Conservation (phyloP, 2,888 invertebrate genomes). For the Tuta absoluta region DNA sequence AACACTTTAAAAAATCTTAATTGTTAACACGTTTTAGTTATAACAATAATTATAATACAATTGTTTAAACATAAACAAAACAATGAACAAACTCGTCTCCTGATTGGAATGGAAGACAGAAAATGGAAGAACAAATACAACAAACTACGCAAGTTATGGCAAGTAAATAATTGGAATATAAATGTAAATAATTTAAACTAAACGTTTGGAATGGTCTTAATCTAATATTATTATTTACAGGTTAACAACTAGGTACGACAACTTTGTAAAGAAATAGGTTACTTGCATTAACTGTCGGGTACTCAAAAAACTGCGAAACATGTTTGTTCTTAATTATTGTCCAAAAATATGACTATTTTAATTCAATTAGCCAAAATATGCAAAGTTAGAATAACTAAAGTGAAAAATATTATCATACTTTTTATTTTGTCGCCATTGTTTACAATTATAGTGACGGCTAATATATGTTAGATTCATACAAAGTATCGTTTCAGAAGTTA, state of each 20-base stretch:
- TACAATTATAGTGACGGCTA: no score
- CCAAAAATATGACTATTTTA: no score
- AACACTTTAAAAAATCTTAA: constrained; percentile 41
- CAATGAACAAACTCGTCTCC: constrained; percentile 65
- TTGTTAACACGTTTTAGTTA: constrained; percentile 43
- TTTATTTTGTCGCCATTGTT: no score
- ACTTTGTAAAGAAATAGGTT: background rate
- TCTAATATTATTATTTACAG: constrained; percentile 70
- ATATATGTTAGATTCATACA: no score
- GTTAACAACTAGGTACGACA: constrained; percentile 68
- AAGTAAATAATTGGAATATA: constrained; percentile 75
- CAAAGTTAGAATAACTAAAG: no score
- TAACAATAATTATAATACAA: constrained; percentile 71
- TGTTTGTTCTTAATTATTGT: no score
- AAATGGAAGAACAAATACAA: constrained; percentile 53
- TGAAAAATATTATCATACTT: no score
- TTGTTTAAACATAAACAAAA: constrained; percentile 71
- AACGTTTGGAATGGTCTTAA: constrained; percentile 75
- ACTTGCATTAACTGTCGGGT: no score
- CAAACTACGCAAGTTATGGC: constrained; percentile 72
- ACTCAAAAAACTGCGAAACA: no score
- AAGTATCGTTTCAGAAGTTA: no score
- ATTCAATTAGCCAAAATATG: no score
- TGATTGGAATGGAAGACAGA: constrained; percentile 69
- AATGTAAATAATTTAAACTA: constrained; percentile 72